Percentiles rank a stretch among this genome's conserved stretches.
phyloP scores from a whole-genome alignment of 1,140 invertebrate species.

The Drosophila triauraria region DNA sequence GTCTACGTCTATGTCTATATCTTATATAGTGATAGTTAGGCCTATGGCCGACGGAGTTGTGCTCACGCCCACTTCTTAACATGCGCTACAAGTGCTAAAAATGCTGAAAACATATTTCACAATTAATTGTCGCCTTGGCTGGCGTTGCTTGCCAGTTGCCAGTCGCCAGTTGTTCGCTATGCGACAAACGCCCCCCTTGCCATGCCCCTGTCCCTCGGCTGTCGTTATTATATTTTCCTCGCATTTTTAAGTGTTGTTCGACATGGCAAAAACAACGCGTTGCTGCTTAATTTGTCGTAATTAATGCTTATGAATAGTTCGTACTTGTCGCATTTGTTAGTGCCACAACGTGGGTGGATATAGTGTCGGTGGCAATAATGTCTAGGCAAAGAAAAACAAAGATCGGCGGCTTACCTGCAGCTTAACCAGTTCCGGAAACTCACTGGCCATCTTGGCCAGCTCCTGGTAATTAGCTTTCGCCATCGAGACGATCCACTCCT shows the following conservation, averaged over 20 bases:
- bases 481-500: conserved; percentile 94
- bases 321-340: conserved; percentile 80
- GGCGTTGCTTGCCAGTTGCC: conserved; percentile 29
- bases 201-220: conserved; percentile 12
- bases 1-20: conserved; percentile 21
- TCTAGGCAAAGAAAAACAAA: not conserved
- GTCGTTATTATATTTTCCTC: conserved; percentile 73
- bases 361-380: not conserved
- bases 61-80: conserved; percentile 69
- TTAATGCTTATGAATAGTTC: conserved; percentile 84
- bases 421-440: conserved; percentile 92
- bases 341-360: conserved; percentile 23
- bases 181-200: conserved; percentile 30
- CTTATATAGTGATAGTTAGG: conserved; percentile 13
- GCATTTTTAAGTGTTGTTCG: conserved; percentile 83
- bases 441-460: conserved; percentile 91
- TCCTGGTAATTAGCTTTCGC: conserved; percentile 93
- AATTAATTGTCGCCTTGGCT: conserved; percentile 81
- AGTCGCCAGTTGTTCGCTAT: conserved; percentile 25
- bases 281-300: conserved; percentile 83
- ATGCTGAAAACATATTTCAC: conserved; percentile 83
- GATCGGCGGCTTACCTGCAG: conserved; percentile 89
- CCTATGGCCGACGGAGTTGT: conserved; percentile 24
- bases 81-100: conserved; percentile 82
- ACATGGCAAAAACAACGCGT: conserved; percentile 81